phyloP scores from a whole-genome alignment of 2,113 vertebrate genomes.

The Eudyptes chrysolophus region DNA sequence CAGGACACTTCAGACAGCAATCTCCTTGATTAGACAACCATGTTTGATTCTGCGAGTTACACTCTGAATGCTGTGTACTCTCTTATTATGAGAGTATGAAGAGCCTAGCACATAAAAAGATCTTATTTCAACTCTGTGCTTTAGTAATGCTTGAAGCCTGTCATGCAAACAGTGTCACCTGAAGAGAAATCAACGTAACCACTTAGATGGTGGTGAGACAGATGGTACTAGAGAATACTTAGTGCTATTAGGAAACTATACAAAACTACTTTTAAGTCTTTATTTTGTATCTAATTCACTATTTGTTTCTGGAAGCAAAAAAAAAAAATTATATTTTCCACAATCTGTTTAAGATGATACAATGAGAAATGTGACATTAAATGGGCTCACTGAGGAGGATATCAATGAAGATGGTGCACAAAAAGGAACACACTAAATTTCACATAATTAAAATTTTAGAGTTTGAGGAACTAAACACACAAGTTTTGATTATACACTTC shows the following conservation, averaged over 20 bases:
- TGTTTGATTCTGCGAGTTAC: not conserved
- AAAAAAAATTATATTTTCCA: not conserved
- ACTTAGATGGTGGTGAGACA: not conserved
- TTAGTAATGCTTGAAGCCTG: not conserved
- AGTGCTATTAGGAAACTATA: not conserved
- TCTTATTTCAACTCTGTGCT: not conserved
- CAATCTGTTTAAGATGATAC: not conserved
- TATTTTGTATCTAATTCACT: not conserved
- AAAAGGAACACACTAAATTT: not conserved
- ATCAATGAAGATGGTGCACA: not conserved
- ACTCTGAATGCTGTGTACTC: not conserved
- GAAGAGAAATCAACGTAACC: not conserved
- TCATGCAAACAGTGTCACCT: not conserved
- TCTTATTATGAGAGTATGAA: not conserved
- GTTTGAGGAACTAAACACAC: not conserved
- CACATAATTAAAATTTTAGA: not conserved
- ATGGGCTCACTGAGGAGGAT: not conserved
- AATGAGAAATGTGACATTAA: not conserved
- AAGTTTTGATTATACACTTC: not conserved
- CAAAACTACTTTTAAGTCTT: not conserved
- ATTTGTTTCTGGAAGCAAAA: not conserved
- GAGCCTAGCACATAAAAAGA: not conserved
- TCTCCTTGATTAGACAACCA: not conserved
- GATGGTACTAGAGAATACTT: not conserved
- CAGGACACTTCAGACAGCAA: not conserved